Percentiles rank a stretch among this genome's conserved stretches.
These are phyloP conservation scores for Terrapene triunguis DNA, from an alignment of 2,113 vertebrate species.

Conservation along the genomic window DNA sequence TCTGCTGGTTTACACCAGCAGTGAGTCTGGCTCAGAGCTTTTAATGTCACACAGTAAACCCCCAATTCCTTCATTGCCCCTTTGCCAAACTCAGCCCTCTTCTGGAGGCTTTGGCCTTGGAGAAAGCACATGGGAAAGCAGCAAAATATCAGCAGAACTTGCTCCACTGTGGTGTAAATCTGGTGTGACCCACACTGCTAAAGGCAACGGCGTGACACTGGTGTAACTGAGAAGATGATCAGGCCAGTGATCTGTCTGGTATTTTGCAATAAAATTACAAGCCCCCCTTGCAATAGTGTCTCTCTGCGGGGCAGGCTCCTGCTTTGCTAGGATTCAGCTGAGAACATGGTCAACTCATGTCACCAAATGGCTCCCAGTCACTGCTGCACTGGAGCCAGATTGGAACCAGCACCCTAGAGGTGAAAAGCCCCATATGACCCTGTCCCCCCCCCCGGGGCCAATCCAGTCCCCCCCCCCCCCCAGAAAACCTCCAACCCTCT, in stretches of 20 bases:
- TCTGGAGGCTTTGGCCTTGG: neutral
- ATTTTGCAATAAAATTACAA: neutral
- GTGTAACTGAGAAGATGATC: neutral
- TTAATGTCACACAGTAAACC: neutral
- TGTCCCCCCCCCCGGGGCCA: neutral
- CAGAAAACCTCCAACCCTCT: neutral
- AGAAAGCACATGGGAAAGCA: neutral
- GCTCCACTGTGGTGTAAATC: neutral
- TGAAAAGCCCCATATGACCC: neutral
- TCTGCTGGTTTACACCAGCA: neutral
- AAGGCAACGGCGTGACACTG: neutral
- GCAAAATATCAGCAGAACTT: neutral
- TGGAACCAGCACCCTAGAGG: neutral
- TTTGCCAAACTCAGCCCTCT: neutral
- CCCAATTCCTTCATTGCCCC: neutral
- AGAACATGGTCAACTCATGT: neutral
- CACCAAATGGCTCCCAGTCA: neutral
- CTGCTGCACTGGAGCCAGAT: neutral
- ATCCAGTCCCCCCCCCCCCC: neutral
- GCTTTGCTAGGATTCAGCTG: neutral
- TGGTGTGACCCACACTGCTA: neutral
- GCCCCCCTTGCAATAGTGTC: neutral
- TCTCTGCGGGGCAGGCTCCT: neutral
- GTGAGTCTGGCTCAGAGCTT: neutral
- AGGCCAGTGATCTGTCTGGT: neutral